Percentiles rank a stretch among this genome's conserved stretches.
phyloP scores from a whole-genome alignment of 1,140 invertebrate genomes.

The Macrotrachela quadricornifera region DNA sequence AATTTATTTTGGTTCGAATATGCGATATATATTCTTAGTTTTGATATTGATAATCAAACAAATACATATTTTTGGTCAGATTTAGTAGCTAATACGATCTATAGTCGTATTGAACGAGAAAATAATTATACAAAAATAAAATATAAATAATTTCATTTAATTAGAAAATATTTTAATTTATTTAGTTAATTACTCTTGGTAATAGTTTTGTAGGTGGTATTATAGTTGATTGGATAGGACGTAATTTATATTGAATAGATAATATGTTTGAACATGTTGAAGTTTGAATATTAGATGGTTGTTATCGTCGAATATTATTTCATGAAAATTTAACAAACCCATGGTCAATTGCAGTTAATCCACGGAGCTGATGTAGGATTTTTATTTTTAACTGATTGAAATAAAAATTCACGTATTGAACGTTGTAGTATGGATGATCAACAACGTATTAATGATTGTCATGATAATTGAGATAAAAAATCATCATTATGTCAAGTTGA shows the following conservation, averaged over 20 bases:
- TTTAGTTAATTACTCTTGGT: constrained; percentile 55
- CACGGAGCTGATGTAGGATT: constrained; percentile 36
- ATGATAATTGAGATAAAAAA: constrained; percentile 32
- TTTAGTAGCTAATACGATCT: not conserved
- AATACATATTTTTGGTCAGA: not conserved
- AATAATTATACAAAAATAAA: not conserved
- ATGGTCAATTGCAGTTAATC: constrained; percentile 74
- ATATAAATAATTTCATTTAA: not conserved
- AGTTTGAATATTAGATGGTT: constrained; percentile 44
- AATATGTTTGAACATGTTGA: constrained; percentile 39
- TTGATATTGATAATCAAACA: not conserved
- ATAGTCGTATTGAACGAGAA: not conserved
- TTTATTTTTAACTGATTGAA: constrained; percentile 96
- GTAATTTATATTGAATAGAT: constrained; percentile 63
- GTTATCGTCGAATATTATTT: constrained; percentile 56
- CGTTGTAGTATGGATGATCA: constrained; percentile 81
- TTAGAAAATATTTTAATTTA: too few relatives aligned
- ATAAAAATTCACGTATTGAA: constrained; percentile 84
- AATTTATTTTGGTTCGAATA: too few relatives aligned
- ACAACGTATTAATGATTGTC: constrained; percentile 61
- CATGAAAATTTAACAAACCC: constrained; percentile 84
- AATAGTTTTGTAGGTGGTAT: constrained; percentile 72
- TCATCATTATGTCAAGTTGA: constrained; percentile 13
- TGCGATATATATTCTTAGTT: too few relatives aligned
- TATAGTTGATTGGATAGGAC: constrained; percentile 57